Base-by-base conservation (phyloP, 2,888 invertebrate species). In the Adelphocoris suturalis region DNA sequence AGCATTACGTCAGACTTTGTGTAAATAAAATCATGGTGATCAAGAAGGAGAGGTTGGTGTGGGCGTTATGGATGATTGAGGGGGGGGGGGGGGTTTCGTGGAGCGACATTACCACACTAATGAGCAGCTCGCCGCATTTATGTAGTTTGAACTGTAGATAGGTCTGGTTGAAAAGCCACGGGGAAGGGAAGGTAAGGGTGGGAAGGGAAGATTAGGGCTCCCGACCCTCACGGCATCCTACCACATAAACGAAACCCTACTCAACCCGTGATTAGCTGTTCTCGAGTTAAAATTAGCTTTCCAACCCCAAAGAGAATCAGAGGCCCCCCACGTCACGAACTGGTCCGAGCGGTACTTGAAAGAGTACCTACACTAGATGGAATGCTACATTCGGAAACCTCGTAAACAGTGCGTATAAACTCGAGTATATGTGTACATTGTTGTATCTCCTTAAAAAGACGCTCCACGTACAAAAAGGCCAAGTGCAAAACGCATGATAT, bases 221-320 rank as follows among this genome's bases (percentile, higher is more conserved):
- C 68, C 23, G 68, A 68, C 68, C 68, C 68, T 68, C 68, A 27
- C 68, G 68, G 68, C 68, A 68, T 68, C 68, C 5, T 7, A 23
- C 68, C 68, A 68, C 68, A 68, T 68, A 68, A 68, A 68, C 68
- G 68, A 68, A 68, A 68, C 68, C 68, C 68, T 68, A 68, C 68
- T 68, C 68, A 68, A 68, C 19, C 23, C 61, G n/a, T 61, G 68
- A 27, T 23, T 68, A 68, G 68, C 68, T 68, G 68, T 68, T 68
- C 19, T 68, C 68, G 23, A 68, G 68, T 68, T 68, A 68, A 68
- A 68, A 68, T 68, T 68, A 68, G 68, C 68, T 68, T 23, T 37
- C 23, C 68, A 68, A 68, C 68, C 68, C 61, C 11, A 12, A 19
- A 11, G 68, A 68, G 68, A 23, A 5, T 68, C 19, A 12, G 23